These are phyloP conservation scores for Pelobates fuscus DNA, from an alignment of 2,113 vertebrate species.

Conservation along the genomic window DNA sequence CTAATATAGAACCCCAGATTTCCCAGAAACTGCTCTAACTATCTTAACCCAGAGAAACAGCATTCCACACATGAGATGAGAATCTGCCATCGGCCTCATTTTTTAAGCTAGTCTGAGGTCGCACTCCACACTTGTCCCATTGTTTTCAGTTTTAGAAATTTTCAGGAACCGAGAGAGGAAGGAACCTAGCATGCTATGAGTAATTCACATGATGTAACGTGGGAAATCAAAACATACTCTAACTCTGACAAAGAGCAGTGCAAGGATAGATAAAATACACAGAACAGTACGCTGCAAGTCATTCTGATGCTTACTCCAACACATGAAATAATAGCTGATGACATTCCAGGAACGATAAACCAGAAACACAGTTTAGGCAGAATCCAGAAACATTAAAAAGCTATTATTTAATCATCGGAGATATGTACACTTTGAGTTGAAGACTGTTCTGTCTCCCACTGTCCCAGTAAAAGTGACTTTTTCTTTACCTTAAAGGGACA, in stretches of 20 bases:
- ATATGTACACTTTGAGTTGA: too few species aligned
- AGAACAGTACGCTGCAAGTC: not conserved
- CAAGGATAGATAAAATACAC: not conserved
- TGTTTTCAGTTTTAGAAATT: not conserved
- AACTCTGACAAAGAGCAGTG: not conserved
- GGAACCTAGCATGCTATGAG: not conserved
- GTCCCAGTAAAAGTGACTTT: too few species aligned
- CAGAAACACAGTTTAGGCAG: slow-evolving; percentile 10
- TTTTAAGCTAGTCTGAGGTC: not conserved
- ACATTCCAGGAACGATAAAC: slow-evolving; percentile 10
- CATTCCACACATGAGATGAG: not conserved
- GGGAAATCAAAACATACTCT: slow-evolving; percentile 22
- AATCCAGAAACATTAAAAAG: too few species aligned
- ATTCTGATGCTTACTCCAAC: not conserved
- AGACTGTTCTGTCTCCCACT: too few species aligned
- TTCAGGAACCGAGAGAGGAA: slow-evolving; percentile 26
- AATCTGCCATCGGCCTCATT: not conserved
- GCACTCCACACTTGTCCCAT: not conserved
- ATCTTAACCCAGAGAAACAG: too few species aligned
- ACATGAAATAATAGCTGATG: too few species aligned
- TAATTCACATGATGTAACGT: slow-evolving; percentile 34
- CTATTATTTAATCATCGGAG: too few species aligned
- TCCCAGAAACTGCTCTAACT: too few species aligned
- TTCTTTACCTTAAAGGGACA: too few species aligned
- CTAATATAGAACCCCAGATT: too few species aligned